Evolutionary conservation across 1,140 invertebrate genomes (phyloP), one percentile per base, ranked within the genome.

Genomic region (honey bee (Apis mellifera)): DNA sequence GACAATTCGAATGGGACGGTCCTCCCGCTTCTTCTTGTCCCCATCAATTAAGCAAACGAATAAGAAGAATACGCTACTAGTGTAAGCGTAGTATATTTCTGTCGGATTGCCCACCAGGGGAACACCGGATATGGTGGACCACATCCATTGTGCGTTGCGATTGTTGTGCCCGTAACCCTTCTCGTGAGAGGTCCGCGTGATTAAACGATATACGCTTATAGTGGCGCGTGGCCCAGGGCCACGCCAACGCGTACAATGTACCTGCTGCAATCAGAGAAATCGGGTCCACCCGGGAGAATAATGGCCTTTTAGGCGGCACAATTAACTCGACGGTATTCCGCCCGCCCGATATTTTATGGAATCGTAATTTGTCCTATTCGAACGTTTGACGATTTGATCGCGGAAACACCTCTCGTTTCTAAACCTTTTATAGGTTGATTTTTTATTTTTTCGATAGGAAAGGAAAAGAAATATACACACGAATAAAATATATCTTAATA

Each of bases 261-360:
- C 66, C 82, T 78, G 65, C 52, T 79, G 74, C 84, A 86, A 86
- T 83, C 85, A 79, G 71, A 86, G 84, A 87, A 87, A 87, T 83
- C 81, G 59, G 64, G 69, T 72, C 62, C 70, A 59, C 55, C 48
- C n/a, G n/a, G 9, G 59, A 86, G 84, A 86, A 64, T 86, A 86
- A 86, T 86, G 84, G 76, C 50, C 74, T 87, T 87, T 86, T 87
- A 87, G 85, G 84, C 75, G 85, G 84, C 84, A 84, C 78, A 86
- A 87, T 87, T 87, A 87, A 83, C 77, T 81, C 73, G 55, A 54
- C 32, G 48, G 69, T 79, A 59, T 69, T 54, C 21, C 62, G 54
- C 4, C 48, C 54, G 42, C 9, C 54, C n/a, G 77, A 75, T 81
- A 75, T 62, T 64, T 75, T 60, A 71, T 42, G 32, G 65, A 81